Conservation (phyloP, 2,888 invertebrate species). For the Thyatira batis region DNA sequence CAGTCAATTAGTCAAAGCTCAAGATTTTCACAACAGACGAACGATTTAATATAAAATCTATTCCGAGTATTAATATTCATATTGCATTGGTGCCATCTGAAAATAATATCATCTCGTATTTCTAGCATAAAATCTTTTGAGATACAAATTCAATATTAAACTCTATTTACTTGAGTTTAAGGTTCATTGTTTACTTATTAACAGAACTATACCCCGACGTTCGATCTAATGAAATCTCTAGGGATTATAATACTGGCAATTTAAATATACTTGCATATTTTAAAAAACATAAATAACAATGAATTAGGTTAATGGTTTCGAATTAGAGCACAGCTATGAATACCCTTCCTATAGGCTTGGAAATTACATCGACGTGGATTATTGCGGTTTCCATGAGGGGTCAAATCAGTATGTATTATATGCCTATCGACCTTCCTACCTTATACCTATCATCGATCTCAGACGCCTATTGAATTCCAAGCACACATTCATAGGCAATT, state of each 20-base stretch:
- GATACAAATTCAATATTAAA: neutral
- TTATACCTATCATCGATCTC: neutral
- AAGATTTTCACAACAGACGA: neutral
- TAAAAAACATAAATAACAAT: neutral
- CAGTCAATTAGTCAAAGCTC: neutral
- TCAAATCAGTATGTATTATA: neutral
- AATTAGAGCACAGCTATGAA: neutral
- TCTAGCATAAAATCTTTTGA: neutral
- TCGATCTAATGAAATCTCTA: neutral
- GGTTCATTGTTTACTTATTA: neutral
- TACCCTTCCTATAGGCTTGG: neutral
- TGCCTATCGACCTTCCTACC: too few species aligned
- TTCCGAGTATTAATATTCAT: neutral
- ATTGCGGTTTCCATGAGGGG: neutral
- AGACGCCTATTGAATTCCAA: neutral
- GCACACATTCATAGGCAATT: neutral
- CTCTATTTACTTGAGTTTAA: neutral
- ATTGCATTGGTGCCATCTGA: neutral
- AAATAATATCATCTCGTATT: neutral
- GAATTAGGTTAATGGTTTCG: conserved; percentile 6
- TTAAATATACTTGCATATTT: neutral
- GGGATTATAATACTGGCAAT: neutral
- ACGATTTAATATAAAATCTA: neutral
- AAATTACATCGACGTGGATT: neutral
- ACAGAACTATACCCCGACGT: neutral